Base-by-base conservation (phyloP, 2,113 vertebrate genomes). In the Fukomys damarensis region DNA sequence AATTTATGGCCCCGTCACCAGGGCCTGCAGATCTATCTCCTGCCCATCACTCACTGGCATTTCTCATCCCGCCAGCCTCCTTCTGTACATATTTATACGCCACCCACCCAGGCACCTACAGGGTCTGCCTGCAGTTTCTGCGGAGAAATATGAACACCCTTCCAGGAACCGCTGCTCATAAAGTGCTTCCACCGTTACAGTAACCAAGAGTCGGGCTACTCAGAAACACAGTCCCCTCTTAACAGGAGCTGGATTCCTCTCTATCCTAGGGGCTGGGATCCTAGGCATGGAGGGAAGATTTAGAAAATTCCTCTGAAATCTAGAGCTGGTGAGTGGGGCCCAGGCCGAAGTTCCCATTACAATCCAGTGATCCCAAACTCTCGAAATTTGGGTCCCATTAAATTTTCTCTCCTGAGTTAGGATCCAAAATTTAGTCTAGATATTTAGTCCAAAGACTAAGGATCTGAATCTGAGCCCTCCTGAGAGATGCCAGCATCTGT, bases 81-180 rank as follows among this genome's bases (percentile, higher is more conserved):
- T 41, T 66, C 52, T 0, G 3, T 9, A 2, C 4, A 90, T 1
- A 56, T 91, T 82, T n/a, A 46, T 19, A 35, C 10, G 10, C 79
- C 80, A 56, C 91, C 89, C 6, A 59, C 68, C 81, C 12, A 0
- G 52, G 66, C 49, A 61, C 16, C 88, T 30, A 11, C 0, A 0
- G 79, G 66, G 84, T 16, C 96, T 91, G 95, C 91, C 95, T 95
- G 97, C 74, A 94, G 74, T 95, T 97, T 98, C 89, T 35, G 41
- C 56, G 11, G 88, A 97, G 96, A 98, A 85, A 85, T 63, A 97
- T 28, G 92, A 77, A 91, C 92, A 89, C 91, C 77, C 54, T 54
- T 83, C 95, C 92, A 61, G 1, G 92, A 97, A 94, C 92, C 96
- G 96, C 96, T 68, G 96, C 95, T 98, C 97, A 89, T 98, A 98